Evolutionary conservation across 2,113 vertebrate species (phyloP), one percentile per base, ranked within the genome.

Genomic region (Phainopepla nitens): DNA sequence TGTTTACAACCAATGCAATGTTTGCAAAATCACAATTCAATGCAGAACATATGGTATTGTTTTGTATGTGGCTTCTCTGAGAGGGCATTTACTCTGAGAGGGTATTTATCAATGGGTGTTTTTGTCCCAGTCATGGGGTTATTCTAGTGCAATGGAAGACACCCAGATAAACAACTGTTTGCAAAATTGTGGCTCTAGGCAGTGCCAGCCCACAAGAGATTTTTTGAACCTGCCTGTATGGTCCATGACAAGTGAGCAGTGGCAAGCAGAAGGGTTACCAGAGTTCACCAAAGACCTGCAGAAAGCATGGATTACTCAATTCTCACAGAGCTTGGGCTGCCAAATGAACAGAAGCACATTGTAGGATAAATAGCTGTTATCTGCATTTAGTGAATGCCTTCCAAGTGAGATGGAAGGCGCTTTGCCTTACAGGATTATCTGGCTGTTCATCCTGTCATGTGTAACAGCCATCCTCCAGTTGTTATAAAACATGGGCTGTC

Each of bases 281-380:
- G 70, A 85, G 94, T 96, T 97, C 92, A 87, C 21, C 22, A 50
- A 45, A 66, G 50, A 44, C 42, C 75, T 87, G 53, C 64, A 89
- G 71, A 82, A 87, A 68, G 64, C 36, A 22, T 15, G 41, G 54
- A 14, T 97, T 94, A 50, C 87, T 93, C 85, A 91, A 90, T 53
- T 72, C 90, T 80, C 44, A 51, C 21, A 65, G 61, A 82, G 53
- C 28, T 57, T 78, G 82, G 64, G 25, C 72, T 90, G 87, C 80
- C 91, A 87, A 89, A 70, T 68, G 57, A 88, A 29, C 39, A 70
- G n/a, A 35, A 90, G 76, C 90, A 70, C 47, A 53, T 1, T 66
- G 83, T 57, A 39, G 68, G 64, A 93, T 85, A 92, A 95, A 71
- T 66, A 92, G 78, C 44, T 94, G 76, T 94, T 96, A 94, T 96